Conservation (phyloP, 2,888 invertebrate genomes). For the Lomographa bimaculata region DNA sequence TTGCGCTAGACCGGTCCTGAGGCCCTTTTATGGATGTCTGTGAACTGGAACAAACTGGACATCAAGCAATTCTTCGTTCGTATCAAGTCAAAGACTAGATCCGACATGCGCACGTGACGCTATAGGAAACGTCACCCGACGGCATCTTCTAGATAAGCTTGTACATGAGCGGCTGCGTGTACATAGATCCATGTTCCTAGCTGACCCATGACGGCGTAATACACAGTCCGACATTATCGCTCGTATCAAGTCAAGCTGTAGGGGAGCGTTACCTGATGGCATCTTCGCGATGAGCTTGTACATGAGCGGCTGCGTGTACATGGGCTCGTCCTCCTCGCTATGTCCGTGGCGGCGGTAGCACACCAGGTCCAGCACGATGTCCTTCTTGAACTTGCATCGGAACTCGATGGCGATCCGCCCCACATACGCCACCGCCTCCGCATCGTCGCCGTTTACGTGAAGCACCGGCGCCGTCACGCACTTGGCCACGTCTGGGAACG, state of each 20-base stretch:
- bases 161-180: constrained; percentile 98
- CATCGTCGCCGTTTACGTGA: constrained; percentile 97
- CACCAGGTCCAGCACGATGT: constrained; percentile 92
- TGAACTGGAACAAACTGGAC: too few species aligned
- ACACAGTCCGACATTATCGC: too few species aligned
- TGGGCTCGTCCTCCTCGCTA: constrained; percentile 97
- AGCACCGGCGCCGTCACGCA: constrained; percentile 96
- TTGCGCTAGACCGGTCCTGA: too few species aligned
- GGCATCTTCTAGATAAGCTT: too few species aligned
- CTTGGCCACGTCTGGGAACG: constrained; percentile 93
- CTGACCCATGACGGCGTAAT: constrained; percentile 96
- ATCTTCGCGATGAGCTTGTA: constrained; percentile 92
- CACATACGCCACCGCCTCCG: constrained; percentile 95
- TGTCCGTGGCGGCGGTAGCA: constrained; percentile 95
- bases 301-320: constrained; percentile 97
- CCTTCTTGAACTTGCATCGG: constrained; percentile 93
- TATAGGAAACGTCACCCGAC: too few species aligned
- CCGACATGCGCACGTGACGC: too few species aligned
- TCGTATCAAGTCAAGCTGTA: too few species aligned
- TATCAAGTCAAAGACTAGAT: too few species aligned
- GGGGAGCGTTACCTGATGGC: constrained; percentile 81
- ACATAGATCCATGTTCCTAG: constrained; percentile 97
- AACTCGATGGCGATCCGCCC: constrained; percentile 95
- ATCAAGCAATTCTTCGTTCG: too few species aligned
- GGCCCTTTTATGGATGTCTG: too few species aligned